phyloP scores from a whole-genome alignment of 2,113 vertebrate genomes.

The Podiceps cristatus region DNA sequence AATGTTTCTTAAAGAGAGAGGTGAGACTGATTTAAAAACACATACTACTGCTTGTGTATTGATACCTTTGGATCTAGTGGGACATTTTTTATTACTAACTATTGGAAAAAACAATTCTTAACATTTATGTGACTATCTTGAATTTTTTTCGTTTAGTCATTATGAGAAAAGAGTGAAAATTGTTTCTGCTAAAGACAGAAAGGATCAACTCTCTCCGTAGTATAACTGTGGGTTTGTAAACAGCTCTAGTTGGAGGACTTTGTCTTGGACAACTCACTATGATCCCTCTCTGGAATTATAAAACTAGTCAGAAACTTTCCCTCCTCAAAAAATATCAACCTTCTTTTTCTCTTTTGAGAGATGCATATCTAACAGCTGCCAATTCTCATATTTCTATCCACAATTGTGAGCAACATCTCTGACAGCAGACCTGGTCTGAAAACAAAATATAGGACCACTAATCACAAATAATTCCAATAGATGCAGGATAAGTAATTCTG shows the following conservation, averaged over 20 bases:
- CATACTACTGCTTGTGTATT: background rate
- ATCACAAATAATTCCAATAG: background rate
- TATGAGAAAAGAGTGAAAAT: background rate
- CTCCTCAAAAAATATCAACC: background rate
- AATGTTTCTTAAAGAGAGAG: background rate
- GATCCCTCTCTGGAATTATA: background rate
- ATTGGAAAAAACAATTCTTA: background rate
- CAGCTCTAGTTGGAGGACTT: background rate
- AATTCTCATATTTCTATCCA: background rate
- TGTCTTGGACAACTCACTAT: background rate
- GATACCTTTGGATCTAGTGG: background rate
- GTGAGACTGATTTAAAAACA: background rate
- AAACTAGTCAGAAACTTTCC: background rate
- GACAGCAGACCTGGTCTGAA: background rate
- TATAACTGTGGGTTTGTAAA: background rate
- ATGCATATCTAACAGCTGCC: background rate
- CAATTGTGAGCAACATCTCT: background rate
- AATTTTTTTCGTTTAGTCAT: background rate
- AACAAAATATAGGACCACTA: background rate
- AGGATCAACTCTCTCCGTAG: background rate
- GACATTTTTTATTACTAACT: background rate
- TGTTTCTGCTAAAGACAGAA: background rate
- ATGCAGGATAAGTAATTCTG: background rate
- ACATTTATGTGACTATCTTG: background rate
- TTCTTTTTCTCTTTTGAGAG: background rate